phyloP scores from a whole-genome alignment of 2,113 vertebrate species.

The Hassar affinis region DNA sequence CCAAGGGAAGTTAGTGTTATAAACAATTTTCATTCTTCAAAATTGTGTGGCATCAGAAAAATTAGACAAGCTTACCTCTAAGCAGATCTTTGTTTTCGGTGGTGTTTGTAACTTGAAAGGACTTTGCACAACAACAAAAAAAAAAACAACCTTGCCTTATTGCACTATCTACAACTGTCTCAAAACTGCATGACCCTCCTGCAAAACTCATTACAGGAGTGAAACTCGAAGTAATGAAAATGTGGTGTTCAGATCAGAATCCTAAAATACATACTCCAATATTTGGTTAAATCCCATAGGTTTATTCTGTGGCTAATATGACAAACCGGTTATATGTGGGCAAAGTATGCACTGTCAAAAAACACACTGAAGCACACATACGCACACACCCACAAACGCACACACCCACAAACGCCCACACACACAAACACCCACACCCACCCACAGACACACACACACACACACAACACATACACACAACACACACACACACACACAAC shows the following conservation, averaged over 20 bases:
- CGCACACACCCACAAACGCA: slow-evolving; percentile 22
- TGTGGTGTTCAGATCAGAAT: background rate
- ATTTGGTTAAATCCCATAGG: slow-evolving; percentile 42
- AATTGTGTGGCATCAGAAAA: background rate
- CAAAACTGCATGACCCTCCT: background rate
- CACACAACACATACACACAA: slow-evolving; percentile 1
- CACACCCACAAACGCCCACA: too few relatives aligned
- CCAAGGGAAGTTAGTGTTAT: too few relatives aligned
- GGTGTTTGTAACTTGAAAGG: background rate
- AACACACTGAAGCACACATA: slow-evolving; percentile 8
- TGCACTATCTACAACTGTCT: background rate
- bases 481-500: slow-evolving; percentile 21
- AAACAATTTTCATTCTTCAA: background rate
- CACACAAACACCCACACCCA: slow-evolving; percentile 4
- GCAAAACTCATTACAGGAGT: background rate
- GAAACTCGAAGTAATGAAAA: background rate
- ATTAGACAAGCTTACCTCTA: background rate
- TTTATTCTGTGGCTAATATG: slow-evolving; percentile 56
- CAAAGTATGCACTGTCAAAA: slow-evolving; percentile 27
- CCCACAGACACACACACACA: slow-evolving; percentile 33
- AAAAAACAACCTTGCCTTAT: background rate
- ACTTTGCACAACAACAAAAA: background rate
- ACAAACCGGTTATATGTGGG: slow-evolving; percentile 51
- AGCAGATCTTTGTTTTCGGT: background rate
- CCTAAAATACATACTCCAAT: background rate